phyloP scores from a whole-genome alignment of 2,797 vertebrate genomes.

The Coranthus polyacanthus region DNA sequence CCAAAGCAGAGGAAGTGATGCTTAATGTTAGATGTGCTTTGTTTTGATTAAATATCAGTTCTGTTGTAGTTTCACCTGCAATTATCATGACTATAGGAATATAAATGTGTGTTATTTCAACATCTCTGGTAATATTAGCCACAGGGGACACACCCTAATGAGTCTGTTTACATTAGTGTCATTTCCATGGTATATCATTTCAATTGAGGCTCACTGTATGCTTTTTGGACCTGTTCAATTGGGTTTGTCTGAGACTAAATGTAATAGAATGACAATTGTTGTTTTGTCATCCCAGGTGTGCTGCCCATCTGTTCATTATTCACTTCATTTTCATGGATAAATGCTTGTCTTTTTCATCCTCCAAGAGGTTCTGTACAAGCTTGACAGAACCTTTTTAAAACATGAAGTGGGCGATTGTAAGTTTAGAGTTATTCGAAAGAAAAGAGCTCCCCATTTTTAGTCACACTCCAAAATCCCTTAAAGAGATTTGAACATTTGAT shows the following conservation, averaged over 20 bases:
- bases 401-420: constrained; percentile 50
- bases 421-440: constrained; percentile 43
- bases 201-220: too few relatives aligned
- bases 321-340: constrained; percentile 30
- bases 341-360: constrained; percentile 30
- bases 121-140: too few relatives aligned
- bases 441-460: constrained; percentile 32
- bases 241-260: too few relatives aligned
- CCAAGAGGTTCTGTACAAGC: constrained; percentile 20
- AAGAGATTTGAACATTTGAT: constrained; percentile 66
- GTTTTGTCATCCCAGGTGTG: too few relatives aligned
- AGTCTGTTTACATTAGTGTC: too few relatives aligned
- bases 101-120: too few relatives aligned
- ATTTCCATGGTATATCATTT: too few relatives aligned
- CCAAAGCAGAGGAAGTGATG: constrained; percentile 73
- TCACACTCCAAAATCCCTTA: constrained; percentile 50
- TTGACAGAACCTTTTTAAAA: constrained; percentile 37
- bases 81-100: constrained; percentile 44
- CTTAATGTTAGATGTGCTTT: constrained; percentile 67
- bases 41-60: constrained; percentile 61
- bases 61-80: constrained; percentile 58
- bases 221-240: too few relatives aligned
- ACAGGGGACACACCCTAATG: too few relatives aligned
- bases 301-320: constrained; percentile 57
- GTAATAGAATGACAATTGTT: too few relatives aligned